phyloP scores from a whole-genome alignment of 2,888 invertebrate genomes.

The Melanostoma mellinum region DNA sequence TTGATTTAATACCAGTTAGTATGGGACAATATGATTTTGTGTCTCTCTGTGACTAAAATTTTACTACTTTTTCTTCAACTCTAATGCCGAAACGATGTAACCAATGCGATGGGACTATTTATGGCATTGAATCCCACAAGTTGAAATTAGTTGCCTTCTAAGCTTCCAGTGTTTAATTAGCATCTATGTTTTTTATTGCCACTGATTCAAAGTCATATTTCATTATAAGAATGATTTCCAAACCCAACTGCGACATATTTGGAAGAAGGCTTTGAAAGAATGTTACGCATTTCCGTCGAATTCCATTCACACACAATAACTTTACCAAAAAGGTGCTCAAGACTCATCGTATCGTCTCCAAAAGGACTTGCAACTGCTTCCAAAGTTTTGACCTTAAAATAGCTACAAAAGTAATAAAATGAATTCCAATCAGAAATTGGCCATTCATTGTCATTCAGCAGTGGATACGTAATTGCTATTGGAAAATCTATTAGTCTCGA shows the following conservation, averaged over 20 bases:
- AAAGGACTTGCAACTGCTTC: conserved; percentile 32
- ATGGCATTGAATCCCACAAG: no score
- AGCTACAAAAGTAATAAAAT: conserved; percentile 24
- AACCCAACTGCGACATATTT: conserved; percentile 39
- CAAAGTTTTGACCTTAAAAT: conserved; percentile 58
- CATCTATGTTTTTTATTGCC: background rate
- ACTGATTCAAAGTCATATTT: conserved; percentile 29
- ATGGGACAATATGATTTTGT: no score
- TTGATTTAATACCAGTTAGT: no score
- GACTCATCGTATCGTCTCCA: conserved; percentile 45
- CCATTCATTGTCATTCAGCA: conserved; percentile 53
- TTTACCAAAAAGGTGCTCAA: conserved; percentile 44
- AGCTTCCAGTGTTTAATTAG: background rate
- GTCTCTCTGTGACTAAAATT: no score
- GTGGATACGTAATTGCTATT: conserved; percentile 49
- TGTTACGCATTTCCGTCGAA: conserved; percentile 50
- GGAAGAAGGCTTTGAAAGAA: conserved; percentile 56
- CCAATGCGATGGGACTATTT: no score
- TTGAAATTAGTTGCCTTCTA: no score
- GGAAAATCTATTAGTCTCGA: conserved; percentile 37
- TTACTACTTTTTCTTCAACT: no score
- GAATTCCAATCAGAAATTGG: conserved; percentile 57
- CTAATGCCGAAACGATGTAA: no score
- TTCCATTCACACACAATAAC: conserved; percentile 37
- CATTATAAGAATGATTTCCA: conserved; percentile 27